A percentile compares a stretch with the other conserved stretches of the same genome.
phyloP scores from a whole-genome alignment of 2,888 invertebrate genomes.

The Pristionchus maxplancki region DNA sequence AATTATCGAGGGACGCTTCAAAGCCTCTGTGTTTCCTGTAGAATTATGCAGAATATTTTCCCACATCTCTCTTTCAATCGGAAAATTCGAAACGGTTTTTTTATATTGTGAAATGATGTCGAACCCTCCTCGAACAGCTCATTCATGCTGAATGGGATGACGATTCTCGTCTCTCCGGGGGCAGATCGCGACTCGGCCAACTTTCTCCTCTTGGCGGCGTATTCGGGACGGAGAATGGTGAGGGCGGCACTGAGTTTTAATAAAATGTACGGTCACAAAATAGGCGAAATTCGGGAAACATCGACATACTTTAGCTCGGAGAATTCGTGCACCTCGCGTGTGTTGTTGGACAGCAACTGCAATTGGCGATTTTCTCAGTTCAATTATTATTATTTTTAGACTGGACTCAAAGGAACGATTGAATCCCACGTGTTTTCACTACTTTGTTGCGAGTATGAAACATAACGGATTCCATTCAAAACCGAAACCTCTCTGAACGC shows the following conservation, averaged over 20 bases:
- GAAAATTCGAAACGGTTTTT: too few species aligned
- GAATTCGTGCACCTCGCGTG: background rate
- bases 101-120: too few species aligned
- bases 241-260: background rate
- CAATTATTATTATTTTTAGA: too few species aligned
- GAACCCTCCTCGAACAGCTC: slow-evolving; percentile 48
- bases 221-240: slow-evolving; percentile 1
- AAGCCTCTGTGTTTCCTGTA: too few species aligned
- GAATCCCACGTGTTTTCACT: too few species aligned
- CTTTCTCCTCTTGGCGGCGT: slow-evolving; percentile 8
- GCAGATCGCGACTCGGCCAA: background rate
- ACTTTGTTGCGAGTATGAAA: background rate
- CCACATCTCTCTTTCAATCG: too few species aligned
- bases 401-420: too few species aligned
- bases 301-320: background rate
- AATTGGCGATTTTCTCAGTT: too few species aligned
- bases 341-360: background rate
- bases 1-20: background rate
- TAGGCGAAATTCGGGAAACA: too few species aligned
- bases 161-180: background rate
- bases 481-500: slow-evolving; percentile 23
- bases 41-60: too few species aligned
- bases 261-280: too few species aligned
- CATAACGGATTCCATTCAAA: background rate
- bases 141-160: slow-evolving; percentile 38